Conservation (phyloP, 23 tunicate genomes). For the Trididemnum clinides region DNA sequence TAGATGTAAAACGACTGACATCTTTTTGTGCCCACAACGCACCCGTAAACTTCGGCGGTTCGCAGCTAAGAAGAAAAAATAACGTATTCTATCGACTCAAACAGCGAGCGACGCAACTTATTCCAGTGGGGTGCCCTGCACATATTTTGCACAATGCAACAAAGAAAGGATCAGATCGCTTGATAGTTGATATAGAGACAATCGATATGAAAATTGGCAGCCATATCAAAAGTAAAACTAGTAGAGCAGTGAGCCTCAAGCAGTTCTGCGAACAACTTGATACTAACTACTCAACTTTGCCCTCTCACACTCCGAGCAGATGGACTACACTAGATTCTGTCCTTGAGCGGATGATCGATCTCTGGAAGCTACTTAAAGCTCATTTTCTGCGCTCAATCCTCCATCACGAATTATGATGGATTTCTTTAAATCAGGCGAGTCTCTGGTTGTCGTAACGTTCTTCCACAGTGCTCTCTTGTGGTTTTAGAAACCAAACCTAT, state of each 20-base stretch:
- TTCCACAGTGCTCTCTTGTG: conserved; percentile 50
- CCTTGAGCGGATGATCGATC: conserved; percentile 61
- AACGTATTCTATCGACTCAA: conserved; percentile 53
- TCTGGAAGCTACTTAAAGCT: conserved; percentile 60
- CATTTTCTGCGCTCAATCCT: conserved; percentile 44
- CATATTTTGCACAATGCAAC: conserved; percentile 40
- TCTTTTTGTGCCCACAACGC: conserved; percentile 54
- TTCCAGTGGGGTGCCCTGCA: conserved; percentile 47
- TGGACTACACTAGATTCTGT: conserved; percentile 53
- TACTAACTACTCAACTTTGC: conserved; percentile 30
- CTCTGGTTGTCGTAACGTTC: conserved; percentile 43
- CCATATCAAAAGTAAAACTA: conserved; percentile 37
- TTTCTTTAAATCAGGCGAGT: conserved; percentile 63
- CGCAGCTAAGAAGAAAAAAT: conserved; percentile 41
- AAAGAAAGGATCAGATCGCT: conserved; percentile 37
- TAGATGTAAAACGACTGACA: conserved; percentile 20
- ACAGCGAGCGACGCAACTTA: conserved; percentile 37
- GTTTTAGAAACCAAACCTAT: conserved; percentile 37
- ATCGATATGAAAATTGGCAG: conserved; percentile 48
- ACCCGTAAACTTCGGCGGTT: conserved; percentile 51
- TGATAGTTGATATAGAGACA: conserved; percentile 39
- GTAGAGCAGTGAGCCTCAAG: conserved; percentile 47
- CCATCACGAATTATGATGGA: conserved; percentile 50
- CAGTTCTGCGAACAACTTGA: conserved; percentile 37
- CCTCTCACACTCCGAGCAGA: conserved; percentile 36